A percentile compares a stretch with the other conserved stretches of the same genome.
These are phyloP conservation scores for Pseudomyrmex dendroicus DNA, from an alignment of 1,140 invertebrate species.

Conservation along the genomic window DNA sequence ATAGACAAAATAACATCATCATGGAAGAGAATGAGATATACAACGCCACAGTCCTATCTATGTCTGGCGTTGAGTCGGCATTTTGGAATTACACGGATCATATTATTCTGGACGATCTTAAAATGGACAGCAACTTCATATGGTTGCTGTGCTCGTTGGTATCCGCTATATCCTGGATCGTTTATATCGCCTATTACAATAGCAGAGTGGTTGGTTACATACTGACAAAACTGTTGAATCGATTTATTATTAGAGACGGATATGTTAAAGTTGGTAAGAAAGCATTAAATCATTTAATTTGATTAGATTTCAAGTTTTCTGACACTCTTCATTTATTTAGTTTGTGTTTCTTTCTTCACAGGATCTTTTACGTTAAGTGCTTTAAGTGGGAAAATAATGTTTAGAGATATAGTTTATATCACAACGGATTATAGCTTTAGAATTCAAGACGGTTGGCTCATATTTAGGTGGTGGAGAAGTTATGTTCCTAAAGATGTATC, in stretches of 20 bases:
- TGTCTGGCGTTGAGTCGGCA: slow-evolving; percentile 77
- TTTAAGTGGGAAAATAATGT: slow-evolving; percentile 99
- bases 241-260: slow-evolving; percentile 93
- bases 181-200: slow-evolving; percentile 98
- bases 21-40: slow-evolving; percentile 77
- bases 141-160: slow-evolving; percentile 93
- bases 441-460: slow-evolving; percentile 98
- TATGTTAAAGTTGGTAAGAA: slow-evolving; percentile 95
- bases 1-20: slow-evolving; percentile 43
- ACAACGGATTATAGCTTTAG: slow-evolving; percentile 97
- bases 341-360: slow-evolving; percentile 81
- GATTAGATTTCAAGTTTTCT: slow-evolving; percentile 14
- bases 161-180: slow-evolving; percentile 94
- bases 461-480: slow-evolving; percentile 98
- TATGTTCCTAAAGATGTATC: slow-evolving; percentile 98
- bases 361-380: slow-evolving; percentile 97
- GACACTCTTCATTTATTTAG: not conserved
- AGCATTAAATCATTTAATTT: not conserved
- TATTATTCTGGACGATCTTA: slow-evolving; percentile 89
- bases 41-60: slow-evolving; percentile 77
- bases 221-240: slow-evolving; percentile 95
- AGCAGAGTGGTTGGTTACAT: slow-evolving; percentile 96
- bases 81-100: slow-evolving; percentile 82
- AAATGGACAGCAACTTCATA: slow-evolving; percentile 93
- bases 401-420: slow-evolving; percentile 97